Conservation (phyloP, 1,140 invertebrate species). For the Pteromalus puparum region DNA sequence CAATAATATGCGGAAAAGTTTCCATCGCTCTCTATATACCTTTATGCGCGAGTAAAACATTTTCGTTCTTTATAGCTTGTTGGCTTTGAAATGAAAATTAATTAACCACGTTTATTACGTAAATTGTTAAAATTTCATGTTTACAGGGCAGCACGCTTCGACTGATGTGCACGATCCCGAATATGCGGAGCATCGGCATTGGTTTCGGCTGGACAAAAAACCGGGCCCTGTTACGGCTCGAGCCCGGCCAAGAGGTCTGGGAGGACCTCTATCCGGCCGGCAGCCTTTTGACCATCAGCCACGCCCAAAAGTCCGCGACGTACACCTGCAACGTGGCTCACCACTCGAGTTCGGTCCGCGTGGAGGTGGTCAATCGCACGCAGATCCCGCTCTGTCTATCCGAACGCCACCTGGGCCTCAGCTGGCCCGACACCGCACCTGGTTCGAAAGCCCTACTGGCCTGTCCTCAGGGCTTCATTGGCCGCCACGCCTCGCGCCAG, state of each 20-base stretch:
- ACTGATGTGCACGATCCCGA: slow-evolving; percentile 70
- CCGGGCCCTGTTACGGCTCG: slow-evolving; percentile 81
- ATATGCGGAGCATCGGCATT: slow-evolving; percentile 72
- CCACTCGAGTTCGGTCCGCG: slow-evolving; percentile 77
- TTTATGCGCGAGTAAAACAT: no score
- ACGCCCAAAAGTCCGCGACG: slow-evolving; percentile 81
- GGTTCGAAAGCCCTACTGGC: slow-evolving; percentile 78
- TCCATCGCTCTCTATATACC: no score
- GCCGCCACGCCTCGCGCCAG: slow-evolving; percentile 74
- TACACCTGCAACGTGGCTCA: slow-evolving; percentile 80
- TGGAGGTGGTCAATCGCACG: slow-evolving; percentile 79
- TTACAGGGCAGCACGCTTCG: slow-evolving; percentile 69
- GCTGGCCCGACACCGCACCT: slow-evolving; percentile 80
- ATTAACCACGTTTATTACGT: no score
- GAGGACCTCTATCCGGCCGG: slow-evolving; percentile 87
- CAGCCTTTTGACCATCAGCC: slow-evolving; percentile 85
- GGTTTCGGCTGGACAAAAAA: slow-evolving; percentile 89
- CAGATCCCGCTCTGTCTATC: slow-evolving; percentile 76
- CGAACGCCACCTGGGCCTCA: slow-evolving; percentile 72
- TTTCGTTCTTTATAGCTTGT: no score
- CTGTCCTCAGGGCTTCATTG: slow-evolving; percentile 76
- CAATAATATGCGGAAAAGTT: neutral
- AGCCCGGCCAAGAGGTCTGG: slow-evolving; percentile 84
- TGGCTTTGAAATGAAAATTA: no score
- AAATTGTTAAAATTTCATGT: no score